Percentiles rank a stretch among this genome's conserved stretches.
Evolutionary conservation across 2,113 vertebrate genomes (phyloP).

Genomic region (Merops nubicus): DNA sequence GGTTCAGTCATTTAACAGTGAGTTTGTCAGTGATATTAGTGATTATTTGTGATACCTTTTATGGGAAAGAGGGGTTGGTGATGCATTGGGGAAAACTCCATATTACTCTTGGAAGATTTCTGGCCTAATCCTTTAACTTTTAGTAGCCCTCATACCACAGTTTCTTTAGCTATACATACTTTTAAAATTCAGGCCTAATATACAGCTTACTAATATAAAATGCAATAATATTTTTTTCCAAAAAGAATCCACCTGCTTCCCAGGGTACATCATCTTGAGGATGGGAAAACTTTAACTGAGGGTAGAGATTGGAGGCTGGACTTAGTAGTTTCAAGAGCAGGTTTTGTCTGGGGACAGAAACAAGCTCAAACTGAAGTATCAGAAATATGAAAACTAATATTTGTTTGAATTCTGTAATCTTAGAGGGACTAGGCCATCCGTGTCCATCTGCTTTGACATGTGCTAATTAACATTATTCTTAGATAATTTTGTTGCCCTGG

Average conservation of each 20-base stretch:
- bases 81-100: neutral
- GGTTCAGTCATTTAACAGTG: neutral
- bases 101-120: neutral
- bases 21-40: neutral
- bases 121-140: neutral
- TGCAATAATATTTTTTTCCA: neutral
- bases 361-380: neutral
- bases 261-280: neutral
- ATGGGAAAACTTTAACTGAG: neutral
- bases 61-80: neutral
- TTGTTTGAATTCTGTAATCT: neutral
- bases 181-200: neutral
- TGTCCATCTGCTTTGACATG: slow-evolving; percentile 16
- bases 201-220: neutral
- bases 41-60: neutral
- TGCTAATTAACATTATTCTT: slow-evolving; percentile 4
- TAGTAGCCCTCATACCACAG: neutral
- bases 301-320: neutral
- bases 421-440: neutral
- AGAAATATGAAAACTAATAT: neutral
- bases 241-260: neutral
- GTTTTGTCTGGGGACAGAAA: neutral
- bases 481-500: neutral
- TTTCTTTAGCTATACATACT: neutral
- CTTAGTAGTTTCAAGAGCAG: neutral